Base-by-base conservation (phyloP, 2,113 vertebrate genomes). In the Xenotilapia caudafasciata region DNA sequence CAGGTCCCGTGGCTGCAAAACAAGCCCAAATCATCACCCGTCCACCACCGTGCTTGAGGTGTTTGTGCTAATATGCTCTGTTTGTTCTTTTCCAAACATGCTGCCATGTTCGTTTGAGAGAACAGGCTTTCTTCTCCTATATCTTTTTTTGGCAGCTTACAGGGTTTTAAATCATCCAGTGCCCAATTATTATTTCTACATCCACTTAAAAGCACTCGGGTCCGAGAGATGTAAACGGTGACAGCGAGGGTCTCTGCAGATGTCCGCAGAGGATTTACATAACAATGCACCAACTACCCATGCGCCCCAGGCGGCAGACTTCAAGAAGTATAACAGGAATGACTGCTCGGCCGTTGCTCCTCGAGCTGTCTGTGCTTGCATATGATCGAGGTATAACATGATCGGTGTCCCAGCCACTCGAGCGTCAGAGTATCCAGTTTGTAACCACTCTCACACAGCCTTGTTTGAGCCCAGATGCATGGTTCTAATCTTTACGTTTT, bases 61-160 rank as follows among this genome's bases (percentile, higher is more conserved):
- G 68, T 47, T 75, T 75, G 70, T 75, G 0, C 21, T 73, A 23
- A 73, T 45, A 0, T 47, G 40, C 0, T 38, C 17, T 45, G 14
- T 0, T 47, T 73, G 21, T 40, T 42, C 12, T 70, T 42, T 42
- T 21, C n/a, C 35, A 14, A 70, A 9, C 65, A 23, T 60, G 31
- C 31, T 70, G 65, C 2, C n/a, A 42, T 0, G 65, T 0, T 26
- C 7, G 0, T 26, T 70, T 26, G 2, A 70, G n/a, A 70, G 38
- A 70, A 26, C n/a, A 6, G 5, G 65, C 38, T 70, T 70, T 70
- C n/a, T 70, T 42, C 13, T 70, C n/a, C 7, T 3, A 11, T 15
- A 45, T 28, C 6, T 35, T 62, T 62, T 53, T 62, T 35, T 35
- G 31, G 9, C 9, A 62, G 58, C 6, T 7, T 35, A 62, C 17